Percentiles rank a stretch among this genome's conserved stretches.
These are phyloP conservation scores for Calcarius lapponicus DNA, from an alignment of 2,797 vertebrate species.

Conservation along the genomic window DNA sequence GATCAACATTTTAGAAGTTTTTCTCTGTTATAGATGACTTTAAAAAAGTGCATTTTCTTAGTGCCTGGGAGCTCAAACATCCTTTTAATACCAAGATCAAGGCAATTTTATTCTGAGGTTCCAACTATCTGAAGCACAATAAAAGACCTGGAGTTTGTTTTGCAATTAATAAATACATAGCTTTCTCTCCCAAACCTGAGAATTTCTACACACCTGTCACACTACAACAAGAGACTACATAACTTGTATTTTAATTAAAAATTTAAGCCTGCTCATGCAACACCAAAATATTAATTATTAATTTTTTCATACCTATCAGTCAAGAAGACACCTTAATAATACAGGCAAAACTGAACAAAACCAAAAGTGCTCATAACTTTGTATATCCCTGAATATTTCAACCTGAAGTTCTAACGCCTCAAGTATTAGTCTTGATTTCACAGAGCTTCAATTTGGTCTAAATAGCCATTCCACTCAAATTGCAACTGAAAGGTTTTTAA, in stretches of 20 bases:
- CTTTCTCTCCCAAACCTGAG: neutral
- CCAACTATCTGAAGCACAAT: neutral
- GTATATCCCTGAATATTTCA: neutral
- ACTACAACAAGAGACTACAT: neutral
- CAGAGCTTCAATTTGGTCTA: neutral
- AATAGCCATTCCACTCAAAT: neutral
- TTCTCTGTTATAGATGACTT: neutral
- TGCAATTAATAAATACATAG: neutral
- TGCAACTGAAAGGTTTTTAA: neutral
- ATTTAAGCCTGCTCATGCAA: neutral
- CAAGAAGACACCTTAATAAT: neutral
- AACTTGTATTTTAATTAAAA: neutral
- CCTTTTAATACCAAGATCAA: neutral
- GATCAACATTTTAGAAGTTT: neutral
- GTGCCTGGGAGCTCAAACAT: neutral
- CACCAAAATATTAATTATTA: neutral
- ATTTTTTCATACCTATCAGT: neutral
- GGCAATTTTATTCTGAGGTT: neutral
- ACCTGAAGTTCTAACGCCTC: neutral
- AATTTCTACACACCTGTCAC: neutral
- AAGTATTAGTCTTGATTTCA: neutral
- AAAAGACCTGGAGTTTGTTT: neutral
- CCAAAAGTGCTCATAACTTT: neutral
- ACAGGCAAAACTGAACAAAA: neutral
- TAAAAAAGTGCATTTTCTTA: neutral